Evolutionary conservation across 2,888 invertebrate species (phyloP), one percentile per base, ranked within the genome.

Genomic region (Drepana falcataria): DNA sequence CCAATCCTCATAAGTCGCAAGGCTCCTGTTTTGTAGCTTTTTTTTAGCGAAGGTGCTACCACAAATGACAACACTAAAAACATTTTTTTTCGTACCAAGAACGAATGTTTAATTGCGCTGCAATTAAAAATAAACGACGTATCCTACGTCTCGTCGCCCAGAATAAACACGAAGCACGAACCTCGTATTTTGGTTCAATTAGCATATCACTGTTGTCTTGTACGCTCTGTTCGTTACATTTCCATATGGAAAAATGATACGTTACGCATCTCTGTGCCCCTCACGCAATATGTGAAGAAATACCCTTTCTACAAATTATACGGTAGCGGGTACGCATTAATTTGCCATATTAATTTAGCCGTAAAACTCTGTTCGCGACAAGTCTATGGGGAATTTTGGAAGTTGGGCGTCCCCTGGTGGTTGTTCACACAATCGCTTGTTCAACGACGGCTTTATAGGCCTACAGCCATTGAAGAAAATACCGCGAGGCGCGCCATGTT

Each of bases 321-420:
- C 91, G 81, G 83, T 83, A 76, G 73, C 75, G 82, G 41, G 74
- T 77, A 81, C 87, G 90, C 91, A 91, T 91, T 91, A 91, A 91
- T 91, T 91, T 91, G 91, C 91, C 87, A 91, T 91, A 91, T 91
- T 91, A 91, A 91, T 91, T 91, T 91, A 83, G 86, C 87, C 85
- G 91, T 91, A 91, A 91, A 91, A 91, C 90, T 91, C 89, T 88
- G 91, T 67, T 85, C 79, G 86, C 89, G 91, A 90, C 90, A 87
- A 83, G 87, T 71, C 81, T 68, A 70, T 71, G 74, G 83, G 89
- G 89, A 85, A 87, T 88, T 85, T 77, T 65, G 73, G 79, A 90
- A 91, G 85, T 89, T 91, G 79, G 62, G 62, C 81, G 83, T 87
- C 91, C 90, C 90, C 72, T 69, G 87, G 81, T 83, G 87, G 82